phyloP scores from a whole-genome alignment of 1,140 invertebrate genomes.

The Tetranychus urticae region DNA sequence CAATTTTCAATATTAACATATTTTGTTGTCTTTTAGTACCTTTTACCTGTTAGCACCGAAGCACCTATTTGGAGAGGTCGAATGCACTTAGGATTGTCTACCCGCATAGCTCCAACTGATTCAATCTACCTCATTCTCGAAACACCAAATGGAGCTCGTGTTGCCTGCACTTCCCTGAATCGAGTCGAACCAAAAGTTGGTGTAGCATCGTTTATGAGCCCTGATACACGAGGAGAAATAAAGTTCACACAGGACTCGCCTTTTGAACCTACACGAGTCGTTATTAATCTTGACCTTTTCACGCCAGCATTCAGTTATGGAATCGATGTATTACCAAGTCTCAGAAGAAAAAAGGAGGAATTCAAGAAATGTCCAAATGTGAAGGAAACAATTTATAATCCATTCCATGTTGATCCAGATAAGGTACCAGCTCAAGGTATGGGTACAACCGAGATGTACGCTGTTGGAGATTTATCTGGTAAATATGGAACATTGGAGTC shows the following conservation, averaged over 20 bases:
- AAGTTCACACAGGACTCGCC: constrained; percentile 52
- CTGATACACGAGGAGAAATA: constrained; percentile 52
- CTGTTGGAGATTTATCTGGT: constrained; percentile 62
- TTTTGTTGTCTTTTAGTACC: no score
- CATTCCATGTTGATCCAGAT: constrained; percentile 20
- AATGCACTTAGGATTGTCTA: constrained; percentile 5
- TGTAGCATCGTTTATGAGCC: not conserved
- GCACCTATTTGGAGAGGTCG: constrained; percentile 8
- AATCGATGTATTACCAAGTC: constrained; percentile 27
- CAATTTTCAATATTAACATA: no score
- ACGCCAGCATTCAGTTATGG: constrained; percentile 26
- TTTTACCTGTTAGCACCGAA: constrained; percentile 10
- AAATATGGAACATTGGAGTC: constrained; percentile 32
- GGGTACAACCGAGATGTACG: constrained; percentile 60
- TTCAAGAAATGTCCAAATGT: constrained; percentile 20
- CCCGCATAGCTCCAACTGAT: constrained; percentile 25
- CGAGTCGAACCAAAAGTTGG: constrained; percentile 13
- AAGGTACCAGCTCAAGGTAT: constrained; percentile 13
- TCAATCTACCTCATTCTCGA: constrained; percentile 57
- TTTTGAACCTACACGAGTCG: constrained; percentile 55
- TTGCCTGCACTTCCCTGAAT: constrained; percentile 55
- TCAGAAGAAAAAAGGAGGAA: constrained; percentile 16
- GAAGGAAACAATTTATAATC: constrained; percentile 25
- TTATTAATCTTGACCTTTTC: constrained; percentile 41
- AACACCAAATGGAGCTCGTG: constrained; percentile 43